These are phyloP conservation scores for Lucilia sericata DNA, from an alignment of 1,140 invertebrate species.

Conservation along the genomic window DNA sequence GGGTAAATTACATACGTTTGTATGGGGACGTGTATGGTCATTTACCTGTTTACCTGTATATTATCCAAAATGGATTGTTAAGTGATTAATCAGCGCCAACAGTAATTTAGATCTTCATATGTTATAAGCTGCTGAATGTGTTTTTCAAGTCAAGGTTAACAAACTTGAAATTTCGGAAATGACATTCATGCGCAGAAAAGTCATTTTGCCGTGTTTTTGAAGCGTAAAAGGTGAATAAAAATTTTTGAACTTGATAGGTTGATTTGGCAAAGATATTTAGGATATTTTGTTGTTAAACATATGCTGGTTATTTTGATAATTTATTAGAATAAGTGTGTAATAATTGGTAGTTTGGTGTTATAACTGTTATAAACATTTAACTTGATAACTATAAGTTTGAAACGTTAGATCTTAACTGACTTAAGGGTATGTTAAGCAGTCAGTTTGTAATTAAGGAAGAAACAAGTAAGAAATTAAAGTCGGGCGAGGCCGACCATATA, in stretches of 20 bases:
- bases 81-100: slow-evolving; percentile 67
- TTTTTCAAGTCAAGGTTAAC: slow-evolving; percentile 13
- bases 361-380: neutral
- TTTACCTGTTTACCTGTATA: slow-evolving; percentile 25
- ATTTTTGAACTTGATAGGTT: too few relatives aligned
- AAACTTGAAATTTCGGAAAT: slow-evolving; percentile 55
- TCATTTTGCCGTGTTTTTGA: neutral
- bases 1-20: neutral
- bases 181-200: slow-evolving; percentile 48
- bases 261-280: neutral
- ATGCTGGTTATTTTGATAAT: neutral
- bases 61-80: slow-evolving; percentile 58
- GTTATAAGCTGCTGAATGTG: neutral
- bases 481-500: too few relatives aligned
- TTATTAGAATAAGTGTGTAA: neutral
- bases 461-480: too few relatives aligned
- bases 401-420: too few relatives aligned
- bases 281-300: neutral
- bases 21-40: neutral
- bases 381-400: too few relatives aligned
- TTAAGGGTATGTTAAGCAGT: too few relatives aligned
- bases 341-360: neutral
- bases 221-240: too few relatives aligned
- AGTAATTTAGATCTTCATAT: slow-evolving; percentile 66
- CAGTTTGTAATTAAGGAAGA: too few relatives aligned